Conservation (phyloP, 2,113 vertebrate genomes). For the Rousettus leschenaultii region DNA sequence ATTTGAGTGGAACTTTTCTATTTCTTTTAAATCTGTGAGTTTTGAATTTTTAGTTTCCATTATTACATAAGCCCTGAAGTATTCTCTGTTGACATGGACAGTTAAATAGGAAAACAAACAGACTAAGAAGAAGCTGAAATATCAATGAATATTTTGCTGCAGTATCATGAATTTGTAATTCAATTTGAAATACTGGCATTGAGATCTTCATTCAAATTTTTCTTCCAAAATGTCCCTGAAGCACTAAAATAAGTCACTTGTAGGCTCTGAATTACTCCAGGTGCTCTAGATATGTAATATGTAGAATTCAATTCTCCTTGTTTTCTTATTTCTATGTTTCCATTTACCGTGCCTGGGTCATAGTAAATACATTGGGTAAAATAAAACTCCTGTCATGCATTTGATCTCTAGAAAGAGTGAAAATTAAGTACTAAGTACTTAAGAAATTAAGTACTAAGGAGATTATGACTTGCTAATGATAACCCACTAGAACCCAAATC, state of each 20-base stretch:
- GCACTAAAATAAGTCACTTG: not conserved
- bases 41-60: slow-evolving; percentile 52
- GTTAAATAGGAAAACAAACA: slow-evolving; percentile 6
- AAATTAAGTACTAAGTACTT: not conserved
- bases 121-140: not conserved
- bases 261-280: not conserved
- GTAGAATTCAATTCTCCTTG: not conserved
- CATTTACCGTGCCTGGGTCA: not conserved
- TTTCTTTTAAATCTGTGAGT: not conserved
- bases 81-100: not conserved
- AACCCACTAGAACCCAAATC: not conserved
- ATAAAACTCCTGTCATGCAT: not conserved
- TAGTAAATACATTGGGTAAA: not conserved
- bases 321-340: not conserved
- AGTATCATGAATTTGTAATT: not conserved
- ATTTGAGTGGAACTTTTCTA: not conserved
- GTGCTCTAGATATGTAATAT: not conserved
- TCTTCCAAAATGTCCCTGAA: not conserved
- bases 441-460: not conserved
- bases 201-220: not conserved
- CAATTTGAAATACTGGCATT: not conserved
- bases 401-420: not conserved
- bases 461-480: not conserved
- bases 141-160: not conserved
- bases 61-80: not conserved